Conservation (phyloP, 2,888 invertebrate genomes). For the Drosophila barbarae region DNA sequence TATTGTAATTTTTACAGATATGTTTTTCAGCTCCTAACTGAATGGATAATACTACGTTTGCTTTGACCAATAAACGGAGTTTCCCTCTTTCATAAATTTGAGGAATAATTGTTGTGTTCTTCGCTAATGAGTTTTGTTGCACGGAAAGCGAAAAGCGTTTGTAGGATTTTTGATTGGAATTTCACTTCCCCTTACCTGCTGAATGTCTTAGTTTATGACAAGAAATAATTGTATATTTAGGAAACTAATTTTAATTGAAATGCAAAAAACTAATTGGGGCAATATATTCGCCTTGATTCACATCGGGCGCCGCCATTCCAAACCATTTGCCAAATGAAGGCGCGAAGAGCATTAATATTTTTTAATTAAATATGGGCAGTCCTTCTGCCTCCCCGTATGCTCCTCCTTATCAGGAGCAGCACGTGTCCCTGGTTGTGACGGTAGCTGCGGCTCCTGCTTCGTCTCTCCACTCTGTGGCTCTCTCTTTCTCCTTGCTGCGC, state of each 20-base stretch:
- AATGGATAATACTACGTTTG: too few species aligned
- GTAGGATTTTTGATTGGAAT: too few species aligned
- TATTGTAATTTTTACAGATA: background rate
- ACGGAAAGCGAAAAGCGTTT: too few species aligned
- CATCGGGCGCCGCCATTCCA: background rate
- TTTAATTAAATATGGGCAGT: slow-evolving; percentile 36
- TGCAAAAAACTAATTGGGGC: background rate
- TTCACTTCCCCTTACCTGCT: too few species aligned
- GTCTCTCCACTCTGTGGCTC: background rate
- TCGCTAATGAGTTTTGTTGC: too few species aligned
- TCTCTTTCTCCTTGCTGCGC: slow-evolving; percentile 38
- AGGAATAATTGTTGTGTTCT: too few species aligned
- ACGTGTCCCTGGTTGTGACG: slow-evolving; percentile 22
- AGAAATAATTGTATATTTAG: too few species aligned
- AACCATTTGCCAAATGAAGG: slow-evolving; percentile 24
- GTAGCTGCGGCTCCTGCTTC: background rate
- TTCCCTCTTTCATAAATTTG: too few species aligned
- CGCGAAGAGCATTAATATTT: slow-evolving; percentile 24
- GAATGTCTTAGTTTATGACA: too few species aligned
- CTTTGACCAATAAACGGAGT: too few species aligned
- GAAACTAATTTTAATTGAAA: background rate
- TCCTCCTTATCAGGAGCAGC: slow-evolving; percentile 27
- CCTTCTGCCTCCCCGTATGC: slow-evolving; percentile 12
- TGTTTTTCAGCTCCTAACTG: too few species aligned
- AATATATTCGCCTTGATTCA: background rate